Evolutionary conservation across 1,140 invertebrate species (phyloP), one percentile per base, ranked within the genome.

Genomic region (Limonius californicus): DNA sequence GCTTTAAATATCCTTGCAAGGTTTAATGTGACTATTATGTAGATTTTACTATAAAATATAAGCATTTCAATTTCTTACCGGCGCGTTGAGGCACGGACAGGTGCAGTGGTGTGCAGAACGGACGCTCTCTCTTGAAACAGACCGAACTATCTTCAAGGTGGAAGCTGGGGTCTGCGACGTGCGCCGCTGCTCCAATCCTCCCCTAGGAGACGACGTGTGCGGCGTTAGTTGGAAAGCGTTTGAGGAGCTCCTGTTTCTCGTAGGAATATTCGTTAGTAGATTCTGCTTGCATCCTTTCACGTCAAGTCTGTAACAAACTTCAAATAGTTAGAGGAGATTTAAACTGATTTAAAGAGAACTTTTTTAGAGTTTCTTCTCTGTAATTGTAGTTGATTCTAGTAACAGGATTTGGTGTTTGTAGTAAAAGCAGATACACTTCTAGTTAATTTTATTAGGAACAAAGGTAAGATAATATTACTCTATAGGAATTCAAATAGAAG

Each of bases 121-220:
- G 43, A 89, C 82, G 69, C 86, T 87, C 67, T 89, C 87, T 72
- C 87, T 81, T 59, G 88, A 90, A 43, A 88, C 83, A 71, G 88
- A 90, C 64, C 88, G 84, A 72, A 87, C 86, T 77, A 89, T 80
- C 74, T 89, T 82, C 57, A 89, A 68, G 53, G 85, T 84, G 19
- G 87, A 89, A 39, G 87, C 83, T n/a, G 89, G 88, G 59, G 88
- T 88, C 15, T 88, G 85, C 1, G 88, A 89, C 47, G 88, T 87
- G 59, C 88, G 82, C 61, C 88, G 80, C 71, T 89, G 80, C 71
- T 89, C 87, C 80, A 80, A 70, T 80, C 84, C 61, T 70, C 72
- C 67, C 62, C 78, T 57, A 79, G 84, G 73, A 50, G 77, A 74
- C 47, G 78, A 75, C 35, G 68, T 75, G 35, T 83, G 84, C 2